Conservation (phyloP, 2,888 invertebrate species). For the Lasioglossum villosulum region DNA sequence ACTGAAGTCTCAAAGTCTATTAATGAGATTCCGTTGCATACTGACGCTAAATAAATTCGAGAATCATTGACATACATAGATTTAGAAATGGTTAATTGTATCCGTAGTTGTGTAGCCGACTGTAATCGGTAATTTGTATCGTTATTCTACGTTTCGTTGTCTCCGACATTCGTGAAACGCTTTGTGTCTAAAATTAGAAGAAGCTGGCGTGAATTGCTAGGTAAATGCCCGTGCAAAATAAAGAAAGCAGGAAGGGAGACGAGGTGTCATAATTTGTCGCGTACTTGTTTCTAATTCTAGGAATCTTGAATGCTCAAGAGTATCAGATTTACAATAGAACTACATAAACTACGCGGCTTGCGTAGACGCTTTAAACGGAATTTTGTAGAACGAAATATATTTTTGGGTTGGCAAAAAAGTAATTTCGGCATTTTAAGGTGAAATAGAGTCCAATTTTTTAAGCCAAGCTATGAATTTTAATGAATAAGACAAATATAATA, state of each 20-base stretch:
- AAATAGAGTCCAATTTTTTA: no score
- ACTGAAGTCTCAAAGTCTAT: not conserved
- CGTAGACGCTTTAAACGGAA: not conserved
- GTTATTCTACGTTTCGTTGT: slow-evolving; percentile 30
- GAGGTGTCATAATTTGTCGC: slow-evolving; percentile 20
- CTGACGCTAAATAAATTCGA: not conserved
- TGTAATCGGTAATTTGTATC: slow-evolving; percentile 39
- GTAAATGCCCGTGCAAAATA: slow-evolving; percentile 31
- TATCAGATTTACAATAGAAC: not conserved
- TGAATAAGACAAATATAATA: no score
- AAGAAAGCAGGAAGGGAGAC: slow-evolving; percentile 15
- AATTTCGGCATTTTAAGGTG: no score
- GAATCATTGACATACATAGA: not conserved
- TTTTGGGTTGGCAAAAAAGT: no score
- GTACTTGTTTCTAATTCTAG: slow-evolving; percentile 38
- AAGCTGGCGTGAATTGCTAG: slow-evolving; percentile 15
- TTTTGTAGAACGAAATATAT: not conserved
- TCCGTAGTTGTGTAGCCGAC: not conserved
- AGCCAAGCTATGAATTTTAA: no score
- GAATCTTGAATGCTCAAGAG: not conserved
- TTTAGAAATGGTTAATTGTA: not conserved
- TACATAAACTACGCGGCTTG: not conserved
- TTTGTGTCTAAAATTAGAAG: slow-evolving; percentile 38
- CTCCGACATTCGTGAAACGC: slow-evolving; percentile 18
- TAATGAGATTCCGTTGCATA: not conserved